These are phyloP conservation scores for Melopsittacus undulatus DNA, from an alignment of 2,797 vertebrate genomes.

Conservation along the genomic window DNA sequence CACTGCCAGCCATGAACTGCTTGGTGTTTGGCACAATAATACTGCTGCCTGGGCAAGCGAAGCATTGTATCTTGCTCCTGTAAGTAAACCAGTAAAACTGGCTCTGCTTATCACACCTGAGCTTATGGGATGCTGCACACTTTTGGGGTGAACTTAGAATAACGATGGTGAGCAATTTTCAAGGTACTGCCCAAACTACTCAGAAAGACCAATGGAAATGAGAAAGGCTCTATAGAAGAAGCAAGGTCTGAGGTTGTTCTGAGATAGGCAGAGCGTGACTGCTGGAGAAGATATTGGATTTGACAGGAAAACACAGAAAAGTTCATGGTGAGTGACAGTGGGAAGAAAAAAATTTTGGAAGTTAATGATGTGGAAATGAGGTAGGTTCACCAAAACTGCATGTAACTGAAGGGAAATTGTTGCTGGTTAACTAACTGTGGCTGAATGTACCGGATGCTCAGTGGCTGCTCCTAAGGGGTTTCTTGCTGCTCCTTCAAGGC, in stretches of 20 bases:
- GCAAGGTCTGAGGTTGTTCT: background rate
- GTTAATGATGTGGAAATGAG: constrained; percentile 56
- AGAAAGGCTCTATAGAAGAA: background rate
- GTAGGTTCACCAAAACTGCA: constrained; percentile 17
- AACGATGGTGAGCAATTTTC: background rate
- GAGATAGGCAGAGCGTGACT: background rate
- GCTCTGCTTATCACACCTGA: background rate
- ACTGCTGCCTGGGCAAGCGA: background rate
- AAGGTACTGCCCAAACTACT: background rate
- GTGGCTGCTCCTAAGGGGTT: background rate
- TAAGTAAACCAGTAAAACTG: background rate
- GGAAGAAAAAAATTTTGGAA: constrained; percentile 24
- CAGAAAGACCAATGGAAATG: background rate
- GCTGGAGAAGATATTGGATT: constrained; percentile 16
- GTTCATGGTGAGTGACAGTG: constrained; percentile 32
- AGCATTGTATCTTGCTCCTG: background rate
- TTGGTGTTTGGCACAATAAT: background rate
- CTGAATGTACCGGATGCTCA: background rate
- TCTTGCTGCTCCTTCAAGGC: background rate
- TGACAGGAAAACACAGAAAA: constrained; percentile 46
- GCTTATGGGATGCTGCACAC: background rate
- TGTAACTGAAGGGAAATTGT: constrained; percentile 23
- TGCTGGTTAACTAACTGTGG: constrained; percentile 9
- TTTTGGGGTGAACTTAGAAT: background rate
- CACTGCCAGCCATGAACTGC: background rate